Evolutionary conservation across 2,113 vertebrate genomes (phyloP), one percentile per base, ranked within the genome.

Genomic region (Butorides virescens): DNA sequence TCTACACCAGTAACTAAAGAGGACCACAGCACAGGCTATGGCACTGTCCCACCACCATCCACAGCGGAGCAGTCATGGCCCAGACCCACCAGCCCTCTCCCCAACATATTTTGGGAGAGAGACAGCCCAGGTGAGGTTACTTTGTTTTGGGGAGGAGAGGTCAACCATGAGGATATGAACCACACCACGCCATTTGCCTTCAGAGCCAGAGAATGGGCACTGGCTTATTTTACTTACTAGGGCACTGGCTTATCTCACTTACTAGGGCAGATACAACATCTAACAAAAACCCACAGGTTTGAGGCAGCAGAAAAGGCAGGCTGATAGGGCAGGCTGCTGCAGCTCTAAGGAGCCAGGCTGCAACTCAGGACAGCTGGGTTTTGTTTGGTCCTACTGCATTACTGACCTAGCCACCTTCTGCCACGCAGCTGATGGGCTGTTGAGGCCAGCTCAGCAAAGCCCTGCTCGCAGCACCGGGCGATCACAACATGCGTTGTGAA

Each of bases 391-490:
- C 53, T 59, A 20, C 39, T 26, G 58, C 63, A 49, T 63, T 68
- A 26, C 53, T 42, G 83, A 56, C 65, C n/a, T 49, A 73, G 30
- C 27, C 32, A 42, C 5, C 2, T 52, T 10, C 34, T 34, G 37
- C 34, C 70, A 27, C 0, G 0, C 26, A 36, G n/a, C 44, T 1
- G 18, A 19, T 0, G 5, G 67, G 12, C 14, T 8, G 6, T 8
- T 1, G 4, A 72, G 30, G 58, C 9, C 67, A 83, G 83, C 62
- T 39, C 78, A 50, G 52, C 65, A 68, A n/a, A 74, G 75, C 55
- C 47, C 59, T 16, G 55, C 67, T 71, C 5, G 7, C 22, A 7
- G 29, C 16, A 29, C 3, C 3, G 3, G n/a, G 29, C 2, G 2
- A 74, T n/a, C 22, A 29, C 25, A 30, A 3, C 0, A 2, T 2